Evolutionary conservation across 2,113 vertebrate genomes (phyloP), one percentile per base, ranked within the genome.

Genomic region (Poeciliopsis occidentalis): DNA sequence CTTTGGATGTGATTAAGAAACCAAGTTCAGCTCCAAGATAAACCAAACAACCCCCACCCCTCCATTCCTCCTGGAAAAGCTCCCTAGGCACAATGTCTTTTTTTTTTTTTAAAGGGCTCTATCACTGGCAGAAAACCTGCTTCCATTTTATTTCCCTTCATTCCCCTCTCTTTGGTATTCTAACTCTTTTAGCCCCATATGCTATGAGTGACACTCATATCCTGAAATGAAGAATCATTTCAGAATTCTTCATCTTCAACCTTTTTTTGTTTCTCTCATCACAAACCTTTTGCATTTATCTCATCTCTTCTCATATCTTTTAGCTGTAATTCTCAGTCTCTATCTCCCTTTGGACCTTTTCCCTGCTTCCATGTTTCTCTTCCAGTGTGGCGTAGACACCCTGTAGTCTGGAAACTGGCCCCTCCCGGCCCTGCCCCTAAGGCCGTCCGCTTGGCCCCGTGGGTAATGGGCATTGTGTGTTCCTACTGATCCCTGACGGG

Each of bases 401-500:
- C 88, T 62, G 73, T 84, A 92, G 92, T 94, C 89, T 93, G 89
- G 90, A 94, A 90, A 87, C 79, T 27, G 78, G 87, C 91, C 91
- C 92, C 86, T 90, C 84, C 84, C 71, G 60, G 78, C 87, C 67
- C 81, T 86, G 91, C 86, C 91, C 91, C 81, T 80, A 81, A 90
- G 89, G 83, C 90, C 87, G 89, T 90, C 89, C 76, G 72, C 83
- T 79, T 79, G 68, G 86, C 91, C 92, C 92, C 85, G 86, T 91
- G 90, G 90, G 91, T 93, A 92, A 93, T 88, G 88, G 85, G 91
- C 87, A 94, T 95, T 95, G 93, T 95, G 88, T 88, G 73, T 87
- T 91, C 83, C 87, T 91, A 94, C 89, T 95, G 94, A 95, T 95
- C 94, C 93, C 91, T 94, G 86, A 92, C 90, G 87, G 86, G 90